These are phyloP conservation scores for Oryzias woworae DNA, from an alignment of 2,113 vertebrate genomes.

Conservation along the genomic window DNA sequence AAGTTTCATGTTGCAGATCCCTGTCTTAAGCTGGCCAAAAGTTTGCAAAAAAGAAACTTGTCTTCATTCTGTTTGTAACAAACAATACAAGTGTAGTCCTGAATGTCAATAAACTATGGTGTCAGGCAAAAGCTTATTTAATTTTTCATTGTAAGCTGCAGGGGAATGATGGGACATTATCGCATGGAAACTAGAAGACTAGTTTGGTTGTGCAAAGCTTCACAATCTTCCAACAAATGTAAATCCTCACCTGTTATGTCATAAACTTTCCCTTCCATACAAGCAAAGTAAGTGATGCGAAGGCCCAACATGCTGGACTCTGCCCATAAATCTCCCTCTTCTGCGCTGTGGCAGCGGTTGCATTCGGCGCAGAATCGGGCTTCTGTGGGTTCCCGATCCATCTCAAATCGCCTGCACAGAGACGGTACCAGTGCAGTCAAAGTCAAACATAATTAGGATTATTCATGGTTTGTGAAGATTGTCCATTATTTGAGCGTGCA, in stretches of 20 bases:
- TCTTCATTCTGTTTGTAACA: too few relatives aligned
- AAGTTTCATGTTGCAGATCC: too few relatives aligned
- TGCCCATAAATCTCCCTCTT: conserved; percentile 95
- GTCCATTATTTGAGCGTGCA: neutral
- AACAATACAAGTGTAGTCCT: too few relatives aligned
- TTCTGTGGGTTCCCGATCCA: conserved; percentile 84
- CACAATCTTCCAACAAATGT: neutral
- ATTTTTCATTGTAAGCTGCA: too few relatives aligned
- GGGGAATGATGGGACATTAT: too few relatives aligned
- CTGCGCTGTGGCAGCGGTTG: conserved; percentile 84
- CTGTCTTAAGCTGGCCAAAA: too few relatives aligned
- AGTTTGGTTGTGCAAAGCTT: neutral
- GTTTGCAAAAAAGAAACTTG: too few relatives aligned
- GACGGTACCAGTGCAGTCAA: conserved; percentile 4
- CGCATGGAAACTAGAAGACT: too few relatives aligned
- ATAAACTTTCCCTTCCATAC: conserved; percentile 92
- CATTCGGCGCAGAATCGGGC: conserved; percentile 91
- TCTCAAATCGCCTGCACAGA: conserved; percentile 87
- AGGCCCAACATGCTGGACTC: conserved; percentile 94
- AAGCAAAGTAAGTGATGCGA: conserved; percentile 92
- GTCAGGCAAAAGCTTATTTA: too few relatives aligned
- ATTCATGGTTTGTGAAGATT: too few relatives aligned
- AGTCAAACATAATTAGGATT: neutral
- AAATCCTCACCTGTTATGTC: conserved; percentile 87
- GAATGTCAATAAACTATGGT: too few relatives aligned